phyloP scores from a whole-genome alignment of 2,888 invertebrate genomes.

The Drosophila yooni region DNA sequence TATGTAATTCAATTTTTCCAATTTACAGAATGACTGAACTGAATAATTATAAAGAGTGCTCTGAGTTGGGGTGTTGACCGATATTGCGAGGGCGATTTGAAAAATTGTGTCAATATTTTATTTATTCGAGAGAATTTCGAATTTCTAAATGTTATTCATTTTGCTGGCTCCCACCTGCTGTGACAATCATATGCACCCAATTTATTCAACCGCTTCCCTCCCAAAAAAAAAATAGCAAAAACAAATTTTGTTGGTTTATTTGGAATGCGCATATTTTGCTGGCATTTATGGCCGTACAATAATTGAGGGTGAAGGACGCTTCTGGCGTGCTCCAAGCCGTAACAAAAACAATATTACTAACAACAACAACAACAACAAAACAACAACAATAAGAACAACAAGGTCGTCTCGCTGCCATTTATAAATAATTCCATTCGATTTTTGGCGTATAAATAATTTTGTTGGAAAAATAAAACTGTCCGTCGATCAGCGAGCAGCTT shows the following conservation, averaged over 20 bases:
- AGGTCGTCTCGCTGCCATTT: conserved; percentile 74
- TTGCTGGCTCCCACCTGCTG: conserved; percentile 12
- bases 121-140: background rate
- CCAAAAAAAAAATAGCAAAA: background rate
- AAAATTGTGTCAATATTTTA: background rate
- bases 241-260: conserved; percentile 33
- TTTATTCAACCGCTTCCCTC: conserved; percentile 3
- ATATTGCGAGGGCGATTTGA: conserved; percentile 43
- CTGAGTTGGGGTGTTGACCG: conserved; percentile 21
- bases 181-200: conserved; percentile 31
- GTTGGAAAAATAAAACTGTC: conserved; percentile 72
- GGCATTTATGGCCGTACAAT: conserved; percentile 62
- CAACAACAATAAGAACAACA: conserved; percentile 47
- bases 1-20: background rate
- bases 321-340: conserved; percentile 67
- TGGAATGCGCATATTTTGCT: conserved; percentile 54
- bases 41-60: conserved; percentile 20
- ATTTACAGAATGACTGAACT: conserved; percentile 41
- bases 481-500: conserved; percentile 34
- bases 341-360: conserved; percentile 31
- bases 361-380: conserved; percentile 42
- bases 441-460: conserved; percentile 71
- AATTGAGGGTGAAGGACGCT: conserved; percentile 77
- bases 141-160: background rate
- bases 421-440: conserved; percentile 75